Base-by-base conservation (phyloP, 1,140 invertebrate species). In the Rhyacophila brunnea region DNA sequence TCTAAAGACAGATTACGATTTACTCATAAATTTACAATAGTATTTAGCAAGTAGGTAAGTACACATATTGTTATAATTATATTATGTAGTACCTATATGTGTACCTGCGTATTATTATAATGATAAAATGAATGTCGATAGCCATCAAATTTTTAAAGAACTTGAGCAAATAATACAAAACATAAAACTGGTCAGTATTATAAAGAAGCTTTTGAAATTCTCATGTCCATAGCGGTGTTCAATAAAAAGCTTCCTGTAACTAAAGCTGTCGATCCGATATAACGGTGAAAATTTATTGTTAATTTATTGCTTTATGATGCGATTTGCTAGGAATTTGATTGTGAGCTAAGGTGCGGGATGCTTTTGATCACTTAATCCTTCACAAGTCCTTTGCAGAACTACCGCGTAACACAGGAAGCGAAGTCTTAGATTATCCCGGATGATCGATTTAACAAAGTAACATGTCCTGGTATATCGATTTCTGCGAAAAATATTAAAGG, bases 351-450 rank as follows among this genome's bases (percentile, higher is more conserved):
- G 23, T 19, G 45, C 55, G 46, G 55, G 14, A 42, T 13, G 23
- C 36, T 28, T 42, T 57, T 49, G 55, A 57, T 34, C 17, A 34
- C 6, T 32, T 49, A 57, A 57, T 48, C 14, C 9, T 48, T 35
- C 45, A 18, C 55, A 49, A 17, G 35, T 43, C 28, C 44, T 19
- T 46, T n/a, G 18, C 51, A 10, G 13, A 34, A 17, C 18, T n/a
- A 32, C 42, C 35, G 57, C 57, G 48, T 51, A 59, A 45, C 28
- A 59, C 43, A 48, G 55, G 55, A 56, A 58, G 55, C 51, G 32
- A 32, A 5, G 23, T 35, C 13, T 10, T 14, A 19, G 46, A 48
- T 57, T 57, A 49, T 19, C 46, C 28, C 45, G 45, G 46, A 28
- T 49, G 55, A 57, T 57, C 55, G 34, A 49, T 28, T 42, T 47